These are phyloP conservation scores for Cremastinae sp. DNA, from an alignment of 2,888 invertebrate genomes.

Conservation along the genomic window DNA sequence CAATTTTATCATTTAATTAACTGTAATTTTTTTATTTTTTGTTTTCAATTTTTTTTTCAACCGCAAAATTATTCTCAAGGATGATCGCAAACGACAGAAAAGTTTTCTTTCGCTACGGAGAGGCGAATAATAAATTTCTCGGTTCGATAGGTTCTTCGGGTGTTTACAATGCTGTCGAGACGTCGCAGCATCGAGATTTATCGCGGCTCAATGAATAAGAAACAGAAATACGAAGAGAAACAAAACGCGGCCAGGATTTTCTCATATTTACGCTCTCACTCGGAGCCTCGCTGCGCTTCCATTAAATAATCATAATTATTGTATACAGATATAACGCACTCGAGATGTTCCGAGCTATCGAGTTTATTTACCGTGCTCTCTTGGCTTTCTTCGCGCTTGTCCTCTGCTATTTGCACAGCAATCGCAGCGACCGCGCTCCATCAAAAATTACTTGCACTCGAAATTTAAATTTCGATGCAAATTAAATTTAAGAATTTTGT, in stretches of 20 bases:
- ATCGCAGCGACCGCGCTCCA: neutral
- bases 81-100: too few species aligned
- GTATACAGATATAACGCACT: conserved; percentile 10
- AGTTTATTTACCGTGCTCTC: conserved; percentile 36
- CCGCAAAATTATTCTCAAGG: neutral
- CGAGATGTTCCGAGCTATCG: conserved; percentile 13
- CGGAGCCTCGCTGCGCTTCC: neutral
- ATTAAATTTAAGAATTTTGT: too few species aligned
- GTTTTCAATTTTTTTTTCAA: neutral
- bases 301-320: neutral
- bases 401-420: conserved; percentile 17
- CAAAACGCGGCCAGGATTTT: neutral
- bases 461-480: too few species aligned
- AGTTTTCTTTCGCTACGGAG: neutral
- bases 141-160: conserved; percentile 3
- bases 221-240: neutral
- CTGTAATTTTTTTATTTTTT: too few species aligned
- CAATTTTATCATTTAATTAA: too few species aligned
- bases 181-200: conserved; percentile 11
- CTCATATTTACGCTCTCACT: neutral
- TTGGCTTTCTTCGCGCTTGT: neutral
- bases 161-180: conserved; percentile 36
- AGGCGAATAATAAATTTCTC: conserved; percentile 10
- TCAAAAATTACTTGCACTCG: neutral
- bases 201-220: neutral